Evolutionary conservation across 2,888 invertebrate genomes (phyloP).

Genomic region (Lampropteryx suffumata): DNA sequence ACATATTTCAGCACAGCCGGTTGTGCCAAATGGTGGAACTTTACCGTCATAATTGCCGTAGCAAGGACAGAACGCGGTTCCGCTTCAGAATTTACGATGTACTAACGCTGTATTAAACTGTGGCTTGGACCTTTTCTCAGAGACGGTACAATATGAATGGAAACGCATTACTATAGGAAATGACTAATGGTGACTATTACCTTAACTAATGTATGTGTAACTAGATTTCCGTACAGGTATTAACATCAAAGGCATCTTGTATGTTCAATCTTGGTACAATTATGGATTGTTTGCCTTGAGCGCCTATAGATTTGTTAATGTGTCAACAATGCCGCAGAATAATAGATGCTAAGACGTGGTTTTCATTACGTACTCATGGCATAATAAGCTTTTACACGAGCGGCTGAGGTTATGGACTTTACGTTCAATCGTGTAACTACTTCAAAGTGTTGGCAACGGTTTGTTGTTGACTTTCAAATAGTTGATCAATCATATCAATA

Average conservation of each 20-base stretch:
- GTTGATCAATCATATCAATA: no score
- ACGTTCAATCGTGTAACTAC: neutral
- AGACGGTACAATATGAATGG: constrained; percentile 52
- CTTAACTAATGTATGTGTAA: constrained; percentile 50
- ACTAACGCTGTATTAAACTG: constrained; percentile 22
- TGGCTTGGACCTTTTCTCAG: constrained; percentile 33
- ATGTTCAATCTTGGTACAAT: constrained; percentile 15
- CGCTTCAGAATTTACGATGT: constrained; percentile 54
- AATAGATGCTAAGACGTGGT: neutral
- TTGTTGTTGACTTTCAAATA: no score
- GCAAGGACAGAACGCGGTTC: constrained; percentile 50
- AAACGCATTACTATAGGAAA: constrained; percentile 58
- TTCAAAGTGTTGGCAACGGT: neutral
- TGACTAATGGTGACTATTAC: constrained; percentile 63
- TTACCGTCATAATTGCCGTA: constrained; percentile 61
- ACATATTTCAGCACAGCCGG: constrained; percentile 50
- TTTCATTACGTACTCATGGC: neutral
- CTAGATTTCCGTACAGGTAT: constrained; percentile 31
- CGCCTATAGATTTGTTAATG: constrained; percentile 2
- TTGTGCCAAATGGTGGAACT: constrained; percentile 55
- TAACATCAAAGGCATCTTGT: constrained; percentile 35
- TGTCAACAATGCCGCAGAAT: constrained; percentile 1
- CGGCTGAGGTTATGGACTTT: neutral
- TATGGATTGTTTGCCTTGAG: constrained; percentile 10
- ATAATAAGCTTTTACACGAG: constrained; percentile 6